Conservation (phyloP, 2,888 invertebrate species). For the Palloptera scutellata region DNA sequence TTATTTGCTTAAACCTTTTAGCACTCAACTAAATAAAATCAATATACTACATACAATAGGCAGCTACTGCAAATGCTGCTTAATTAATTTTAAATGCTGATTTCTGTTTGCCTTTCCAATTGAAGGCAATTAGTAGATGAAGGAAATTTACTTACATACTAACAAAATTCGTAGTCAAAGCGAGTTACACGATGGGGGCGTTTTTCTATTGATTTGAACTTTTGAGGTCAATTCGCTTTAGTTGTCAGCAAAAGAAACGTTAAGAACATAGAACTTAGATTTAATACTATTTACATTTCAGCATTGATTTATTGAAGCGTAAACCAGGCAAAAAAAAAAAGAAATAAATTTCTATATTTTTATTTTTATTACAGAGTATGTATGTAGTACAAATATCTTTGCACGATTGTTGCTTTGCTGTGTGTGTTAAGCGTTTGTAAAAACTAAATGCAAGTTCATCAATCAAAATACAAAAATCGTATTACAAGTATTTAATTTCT, state of each 20-base stretch:
- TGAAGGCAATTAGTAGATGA: conserved; percentile 16
- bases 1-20: conserved; percentile 15
- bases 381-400: too few species aligned
- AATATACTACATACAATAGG: too few species aligned
- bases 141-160: background rate
- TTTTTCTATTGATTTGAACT: conserved; percentile 34
- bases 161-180: background rate
- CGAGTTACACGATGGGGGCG: conserved; percentile 13
- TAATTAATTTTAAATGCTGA: conserved; percentile 48
- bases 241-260: conserved; percentile 41
- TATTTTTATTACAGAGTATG: too few species aligned
- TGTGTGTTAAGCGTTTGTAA: conserved; percentile 30
- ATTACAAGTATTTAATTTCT: conserved; percentile 38
- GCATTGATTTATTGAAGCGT: too few species aligned
- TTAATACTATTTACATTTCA: too few species aligned
- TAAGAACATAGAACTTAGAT: too few species aligned
- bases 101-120: conserved; percentile 33
- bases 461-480: conserved; percentile 44
- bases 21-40: too few species aligned
- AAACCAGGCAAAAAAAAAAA: too few species aligned
- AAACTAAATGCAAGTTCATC: conserved; percentile 46
- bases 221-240: conserved; percentile 44
- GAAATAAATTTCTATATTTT: too few species aligned
- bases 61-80: conserved; percentile 18
- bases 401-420: too few species aligned